Base-by-base conservation (phyloP, 2,888 invertebrate genomes). In the Archaeoteleia sp. region DNA sequence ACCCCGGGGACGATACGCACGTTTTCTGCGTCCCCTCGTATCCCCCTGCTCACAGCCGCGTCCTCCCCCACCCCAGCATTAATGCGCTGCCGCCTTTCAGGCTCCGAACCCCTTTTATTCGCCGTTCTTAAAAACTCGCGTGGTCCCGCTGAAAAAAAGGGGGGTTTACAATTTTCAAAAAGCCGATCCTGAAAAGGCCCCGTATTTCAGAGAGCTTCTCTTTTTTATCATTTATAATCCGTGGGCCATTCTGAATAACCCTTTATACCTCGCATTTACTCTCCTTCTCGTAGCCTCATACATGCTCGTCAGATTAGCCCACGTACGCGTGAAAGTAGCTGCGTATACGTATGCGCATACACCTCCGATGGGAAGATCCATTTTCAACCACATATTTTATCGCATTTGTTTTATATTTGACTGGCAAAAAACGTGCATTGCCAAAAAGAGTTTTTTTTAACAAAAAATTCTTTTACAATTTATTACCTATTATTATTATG, bases 151-250 rank as follows among this genome's bases (percentile, higher is more conserved):
- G 66, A 69, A 70, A 73, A 55, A 57, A 71, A 67, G 73, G 74
- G 20, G 79, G 80, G 78, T 82, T 80, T 79, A 79, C 83, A 83
- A 78, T 82, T 84, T 84, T 84, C 78, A 82, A 84, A 84, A 84
- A 83, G 78, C 78, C 76, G 77, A 78, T 73, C 78, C 77, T 84
- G 84, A 83, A 84, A 84, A 83, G 84, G 75, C 74, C 80, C 80
- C 80, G 80, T 79, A 82, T 81, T 76, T 76, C 76, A 75, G 71
- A 70, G 39, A 58, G 58, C 71, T 67, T 66, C 60, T 48, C 61
- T 82, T 83, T 83, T 83, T 83, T 84, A 83, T 83, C 84, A 83
- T 84, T 84, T 84, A 65, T 69, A 84, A 84, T 84, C 84, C 84
- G 79, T 73, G 37, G 75, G 74, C 78, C 74, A 73, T 76, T 70